Base-by-base conservation (phyloP, 2,888 invertebrate genomes). In the Xanthorhoe designata region DNA sequence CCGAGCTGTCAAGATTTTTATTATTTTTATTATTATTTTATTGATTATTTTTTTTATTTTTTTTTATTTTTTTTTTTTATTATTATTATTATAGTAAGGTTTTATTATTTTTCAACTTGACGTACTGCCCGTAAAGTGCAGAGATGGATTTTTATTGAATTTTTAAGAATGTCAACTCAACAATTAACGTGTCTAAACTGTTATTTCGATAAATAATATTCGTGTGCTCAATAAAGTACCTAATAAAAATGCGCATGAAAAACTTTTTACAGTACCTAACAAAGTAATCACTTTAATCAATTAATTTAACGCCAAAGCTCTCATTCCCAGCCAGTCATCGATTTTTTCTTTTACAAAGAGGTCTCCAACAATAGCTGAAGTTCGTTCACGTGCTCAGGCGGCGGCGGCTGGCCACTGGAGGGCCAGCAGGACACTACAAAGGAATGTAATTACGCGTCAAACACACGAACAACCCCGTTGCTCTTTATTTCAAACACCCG, bases 381-480 rank as follows among this genome's bases (percentile, higher is more conserved):
- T 64, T 68, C 65, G 60, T 71, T 74, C 71, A 70, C 71, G 73
- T 75, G 64, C 53, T 53, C 19, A 55, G 51, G 58, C 61, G 65
- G 50, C 59, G 64, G 64, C 69, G 71, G 29, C 38, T 47, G 32
- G 51, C 68, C 75, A 68, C 66, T 51, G 73, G 52, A 63, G 63
- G 52, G 69, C 57, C 62, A 71, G 74, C 76, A 76, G 72, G 72
- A 73, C 77, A 77, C 77, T 79, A 87, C 87, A 90, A 90, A 88
- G 85, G 87, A 88, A 89, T 87, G 86, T 91, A 90, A 90, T 90
- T 90, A 89, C 88, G 80, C 86, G 84, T 83, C 88, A 83, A 81
- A 78, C 77, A 78, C 88, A 87, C 78, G 81, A 79, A 55, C 59
- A 67, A 67, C 74, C 24, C 75, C 77, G 83, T 83, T 85, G 83